Conservation (phyloP, 2,797 vertebrate species). For the Valencia hispanica region DNA sequence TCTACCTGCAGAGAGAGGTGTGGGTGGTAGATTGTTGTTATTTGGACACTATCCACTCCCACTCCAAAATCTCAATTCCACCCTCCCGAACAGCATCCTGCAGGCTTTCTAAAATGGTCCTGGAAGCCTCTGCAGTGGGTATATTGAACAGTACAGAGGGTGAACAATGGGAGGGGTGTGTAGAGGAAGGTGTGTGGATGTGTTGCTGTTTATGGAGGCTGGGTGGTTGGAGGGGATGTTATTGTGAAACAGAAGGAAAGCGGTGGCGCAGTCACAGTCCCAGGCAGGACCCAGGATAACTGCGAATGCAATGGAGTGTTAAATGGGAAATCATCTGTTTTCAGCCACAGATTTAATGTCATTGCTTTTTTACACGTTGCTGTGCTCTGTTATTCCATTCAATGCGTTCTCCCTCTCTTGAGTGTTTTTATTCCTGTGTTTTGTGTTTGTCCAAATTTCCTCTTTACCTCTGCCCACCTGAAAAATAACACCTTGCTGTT, state of each 20-base stretch:
- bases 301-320: slow-evolving; percentile 88
- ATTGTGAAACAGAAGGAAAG: slow-evolving; percentile 75
- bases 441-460: slow-evolving; percentile 42
- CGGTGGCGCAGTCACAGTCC: slow-evolving; percentile 65
- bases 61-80: slow-evolving; percentile 36
- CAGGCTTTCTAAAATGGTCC: slow-evolving; percentile 62
- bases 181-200: slow-evolving; percentile 63
- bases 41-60: slow-evolving; percentile 57
- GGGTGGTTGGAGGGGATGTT: slow-evolving; percentile 55
- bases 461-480: slow-evolving; percentile 3
- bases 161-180: slow-evolving; percentile 70
- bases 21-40: slow-evolving; percentile 76
- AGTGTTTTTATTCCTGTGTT: slow-evolving; percentile 33
- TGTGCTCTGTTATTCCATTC: slow-evolving; percentile 42
- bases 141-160: slow-evolving; percentile 74
- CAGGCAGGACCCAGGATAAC: slow-evolving; percentile 77
- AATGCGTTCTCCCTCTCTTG: slow-evolving; percentile 21
- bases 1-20: slow-evolving; percentile 44
- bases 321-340: slow-evolving; percentile 92
- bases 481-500: slow-evolving; percentile 15
- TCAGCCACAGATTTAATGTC: slow-evolving; percentile 84
- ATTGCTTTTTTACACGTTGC: slow-evolving; percentile 76
- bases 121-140: slow-evolving; percentile 55
- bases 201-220: slow-evolving; percentile 10
- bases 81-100: slow-evolving; percentile 33